phyloP scores from a whole-genome alignment of 1,140 invertebrate genomes.

The Procambarus virginalis region DNA sequence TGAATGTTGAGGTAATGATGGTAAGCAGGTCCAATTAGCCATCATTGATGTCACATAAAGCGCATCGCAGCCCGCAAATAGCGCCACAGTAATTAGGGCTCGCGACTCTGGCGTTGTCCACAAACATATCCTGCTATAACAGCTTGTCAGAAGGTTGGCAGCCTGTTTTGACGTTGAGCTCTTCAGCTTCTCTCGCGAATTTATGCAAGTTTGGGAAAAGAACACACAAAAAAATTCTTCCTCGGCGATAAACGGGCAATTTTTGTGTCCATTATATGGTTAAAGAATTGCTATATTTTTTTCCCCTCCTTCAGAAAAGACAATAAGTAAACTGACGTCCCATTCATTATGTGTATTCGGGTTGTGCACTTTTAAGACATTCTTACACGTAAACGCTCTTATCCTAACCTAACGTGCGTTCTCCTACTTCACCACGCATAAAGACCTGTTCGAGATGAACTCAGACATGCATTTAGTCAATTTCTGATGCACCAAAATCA shows the following conservation, averaged over 20 bases:
- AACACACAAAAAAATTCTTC: conserved; percentile 1
- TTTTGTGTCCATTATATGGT: conserved; percentile 8
- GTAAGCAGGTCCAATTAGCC: conserved; percentile 60
- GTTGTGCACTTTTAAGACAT: not conserved
- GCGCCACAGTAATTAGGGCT: conserved; percentile 26
- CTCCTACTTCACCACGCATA: not conserved
- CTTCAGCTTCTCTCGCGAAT: not conserved
- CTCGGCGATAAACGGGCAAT: conserved; percentile 22
- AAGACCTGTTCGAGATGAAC: conserved; percentile 17
- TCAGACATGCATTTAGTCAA: conserved; percentile 33
- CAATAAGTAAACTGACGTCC: not conserved
- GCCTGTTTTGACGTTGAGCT: not conserved
- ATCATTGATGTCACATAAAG: conserved; percentile 66
- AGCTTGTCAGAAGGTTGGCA: conserved; percentile 40
- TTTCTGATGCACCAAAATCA: conserved; percentile 35
- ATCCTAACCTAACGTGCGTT: conserved; percentile 5
- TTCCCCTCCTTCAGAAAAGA: not conserved
- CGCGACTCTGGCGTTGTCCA: not conserved
- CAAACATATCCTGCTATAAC: conserved; percentile 44
- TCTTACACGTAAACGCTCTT: conserved; percentile 20
- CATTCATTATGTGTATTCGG: not conserved
- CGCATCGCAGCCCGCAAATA: conserved; percentile 53
- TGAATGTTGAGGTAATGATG: conserved; percentile 62
- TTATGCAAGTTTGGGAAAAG: not conserved
- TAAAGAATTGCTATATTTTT: not conserved